phyloP scores from a whole-genome alignment of 1,140 invertebrate genomes.

The Drepana arcuata region DNA sequence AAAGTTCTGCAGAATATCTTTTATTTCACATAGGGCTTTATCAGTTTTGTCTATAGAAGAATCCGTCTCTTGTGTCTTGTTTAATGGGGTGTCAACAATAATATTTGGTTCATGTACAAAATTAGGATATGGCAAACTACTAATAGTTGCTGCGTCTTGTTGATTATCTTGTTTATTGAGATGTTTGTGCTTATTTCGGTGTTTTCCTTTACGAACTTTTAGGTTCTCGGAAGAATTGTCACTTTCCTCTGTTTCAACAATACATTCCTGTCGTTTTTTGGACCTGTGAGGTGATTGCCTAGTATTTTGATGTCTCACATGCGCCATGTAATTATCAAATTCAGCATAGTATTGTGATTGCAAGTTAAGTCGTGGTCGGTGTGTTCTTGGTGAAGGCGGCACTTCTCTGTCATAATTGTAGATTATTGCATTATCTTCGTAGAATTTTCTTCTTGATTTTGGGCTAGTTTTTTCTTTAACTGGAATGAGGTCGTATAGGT shows the following conservation, averaged over 20 bases:
- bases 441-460: constrained; percentile 43
- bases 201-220: constrained; percentile 2
- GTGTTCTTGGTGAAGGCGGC: constrained; percentile 53
- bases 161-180: neutral
- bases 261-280: constrained; percentile 1
- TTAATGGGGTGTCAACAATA: constrained; percentile 23
- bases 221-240: constrained; percentile 9
- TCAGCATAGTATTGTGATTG: constrained; percentile 37
- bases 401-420: constrained; percentile 41
- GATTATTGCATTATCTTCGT: constrained; percentile 17
- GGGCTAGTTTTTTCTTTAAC: constrained; percentile 59
- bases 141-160: constrained; percentile 12
- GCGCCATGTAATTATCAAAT: constrained; percentile 23
- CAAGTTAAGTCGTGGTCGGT: constrained; percentile 45
- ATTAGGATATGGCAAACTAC: constrained; percentile 16
- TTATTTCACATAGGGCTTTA: constrained; percentile 52
- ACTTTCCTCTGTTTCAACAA: constrained; percentile 4
- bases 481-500: constrained; percentile 46
- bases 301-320: constrained; percentile 6
- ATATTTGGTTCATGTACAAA: constrained; percentile 14
- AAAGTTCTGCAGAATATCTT: constrained; percentile 54
- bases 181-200: constrained; percentile 1
- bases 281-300: constrained; percentile 7
- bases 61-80: constrained; percentile 36
- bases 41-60: constrained; percentile 38